A percentile compares a stretch with the other conserved stretches of the same genome.
Conservation (phyloP, 1,140 invertebrate genomes). For the Venustaconcha ellipsiformis region DNA sequence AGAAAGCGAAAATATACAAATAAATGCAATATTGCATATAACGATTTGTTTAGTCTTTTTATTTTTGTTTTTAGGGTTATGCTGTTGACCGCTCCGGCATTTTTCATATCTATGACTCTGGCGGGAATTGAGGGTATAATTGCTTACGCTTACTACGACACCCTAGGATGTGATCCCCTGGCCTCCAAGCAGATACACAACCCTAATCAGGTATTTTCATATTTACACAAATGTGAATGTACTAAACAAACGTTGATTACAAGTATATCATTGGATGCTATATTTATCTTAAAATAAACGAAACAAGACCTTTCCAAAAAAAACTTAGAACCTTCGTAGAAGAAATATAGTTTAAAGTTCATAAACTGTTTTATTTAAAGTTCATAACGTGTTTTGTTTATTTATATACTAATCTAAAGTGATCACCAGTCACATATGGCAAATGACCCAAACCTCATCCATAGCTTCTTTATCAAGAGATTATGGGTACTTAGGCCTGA, state of each 20-base stretch:
- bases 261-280: no score
- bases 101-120: constrained; percentile 7
- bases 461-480: no score
- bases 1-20: background rate
- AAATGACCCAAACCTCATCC: no score
- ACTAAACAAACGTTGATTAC: no score
- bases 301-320: background rate
- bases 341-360: background rate
- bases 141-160: constrained; percentile 12
- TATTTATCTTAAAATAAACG: no score
- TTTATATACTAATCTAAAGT: background rate
- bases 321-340: background rate
- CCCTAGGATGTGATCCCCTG: constrained; percentile 10
- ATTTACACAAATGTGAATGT: background rate
- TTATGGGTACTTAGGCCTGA: no score
- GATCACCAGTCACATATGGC: no score
- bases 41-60: background rate
- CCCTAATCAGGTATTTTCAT: constrained; percentile 16
- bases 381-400: background rate
- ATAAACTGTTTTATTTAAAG: background rate
- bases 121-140: constrained; percentile 15
- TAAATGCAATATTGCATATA: background rate
- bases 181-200: constrained; percentile 1
- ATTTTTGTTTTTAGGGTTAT: background rate
- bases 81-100: constrained; percentile 10